Evolutionary conservation across 2,113 vertebrate genomes (phyloP), one percentile per base, ranked within the genome.

Genomic region (Limanda limanda): DNA sequence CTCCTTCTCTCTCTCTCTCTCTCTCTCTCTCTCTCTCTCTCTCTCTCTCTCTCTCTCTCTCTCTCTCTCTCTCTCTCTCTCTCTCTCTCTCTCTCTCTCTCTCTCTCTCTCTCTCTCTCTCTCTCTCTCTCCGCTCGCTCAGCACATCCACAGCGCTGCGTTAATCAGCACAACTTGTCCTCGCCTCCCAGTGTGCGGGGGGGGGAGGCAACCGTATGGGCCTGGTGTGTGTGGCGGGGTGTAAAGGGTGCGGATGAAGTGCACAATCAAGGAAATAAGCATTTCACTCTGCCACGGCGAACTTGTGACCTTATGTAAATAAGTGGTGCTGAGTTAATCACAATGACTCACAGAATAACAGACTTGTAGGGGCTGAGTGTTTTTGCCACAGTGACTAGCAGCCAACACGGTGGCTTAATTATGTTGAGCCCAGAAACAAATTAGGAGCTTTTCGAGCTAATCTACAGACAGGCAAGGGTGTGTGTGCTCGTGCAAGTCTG

Each of bases 141-240:
- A 48, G 62, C 69, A 60, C 67, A 80, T 77, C 76, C 66, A 64
- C 47, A 20, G 59, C 0, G 13, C 75, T 6, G 57, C 10, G 74
- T 73, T 88, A 89, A 92, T 91, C 84, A 91, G 85, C 82, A 87
- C 80, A 81, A 84, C 76, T 85, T 88, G 83, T 88, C 71, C 79
- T 88, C 77, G 52, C 75, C 55, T 81, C 86, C 78, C 82, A 71
- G 79, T 73, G 37, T 37, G 81, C 57, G 14, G 64, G 9, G 72
- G 61, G 11, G 2, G 57, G 25, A 68, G 17, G 27, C 86, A 68
- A 58, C 31, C 31, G 31, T 73, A 57, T 48, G 78, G 71, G 70
- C 74, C 37, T 45, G 35, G 73, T 18, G 21, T 13, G 59, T 64
- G 75, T 24, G 61, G 71, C 45, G 2, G 14, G 54, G 84, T 72